Percentiles rank a stretch among this genome's conserved stretches.
Conservation (phyloP, 2,113 vertebrate genomes). For the Callorhinus ursinus region DNA sequence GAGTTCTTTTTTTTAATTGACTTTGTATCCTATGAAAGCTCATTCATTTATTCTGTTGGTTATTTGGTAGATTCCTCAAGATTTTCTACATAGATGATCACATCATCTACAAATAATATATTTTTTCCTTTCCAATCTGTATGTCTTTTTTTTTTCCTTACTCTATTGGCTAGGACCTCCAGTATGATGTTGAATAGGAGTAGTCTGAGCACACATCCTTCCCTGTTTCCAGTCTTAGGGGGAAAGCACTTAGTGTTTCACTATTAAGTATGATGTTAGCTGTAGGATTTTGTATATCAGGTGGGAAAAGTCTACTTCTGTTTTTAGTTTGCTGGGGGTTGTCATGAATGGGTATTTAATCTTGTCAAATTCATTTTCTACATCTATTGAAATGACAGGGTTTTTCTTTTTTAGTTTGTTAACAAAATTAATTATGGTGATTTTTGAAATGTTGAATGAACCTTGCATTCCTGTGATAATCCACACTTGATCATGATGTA, state of each 20-base stretch:
- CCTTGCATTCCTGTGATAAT: neutral
- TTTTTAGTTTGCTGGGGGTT: neutral
- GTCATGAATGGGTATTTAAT: neutral
- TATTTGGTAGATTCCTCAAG: neutral
- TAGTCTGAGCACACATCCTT: neutral
- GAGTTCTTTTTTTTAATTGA: neutral
- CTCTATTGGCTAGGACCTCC: too few relatives aligned
- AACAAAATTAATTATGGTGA: neutral
- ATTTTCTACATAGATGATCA: neutral
- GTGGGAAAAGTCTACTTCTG: neutral
- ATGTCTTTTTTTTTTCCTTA: neutral
- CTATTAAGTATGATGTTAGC: neutral
- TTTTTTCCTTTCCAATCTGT: neutral
- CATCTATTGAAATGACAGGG: neutral
- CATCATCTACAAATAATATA: neutral
- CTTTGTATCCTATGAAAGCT: neutral
- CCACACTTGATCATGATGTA: neutral
- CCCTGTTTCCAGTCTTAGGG: neutral
- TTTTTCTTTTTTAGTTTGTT: neutral
- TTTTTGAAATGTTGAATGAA: neutral
- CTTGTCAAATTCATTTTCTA: neutral
- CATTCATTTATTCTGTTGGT: neutral
- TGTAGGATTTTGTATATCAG: neutral
- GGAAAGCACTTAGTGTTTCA: neutral
- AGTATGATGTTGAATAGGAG: neutral